phyloP scores from a whole-genome alignment of 2,797 vertebrate species.

The Smutsia temminckii region DNA sequence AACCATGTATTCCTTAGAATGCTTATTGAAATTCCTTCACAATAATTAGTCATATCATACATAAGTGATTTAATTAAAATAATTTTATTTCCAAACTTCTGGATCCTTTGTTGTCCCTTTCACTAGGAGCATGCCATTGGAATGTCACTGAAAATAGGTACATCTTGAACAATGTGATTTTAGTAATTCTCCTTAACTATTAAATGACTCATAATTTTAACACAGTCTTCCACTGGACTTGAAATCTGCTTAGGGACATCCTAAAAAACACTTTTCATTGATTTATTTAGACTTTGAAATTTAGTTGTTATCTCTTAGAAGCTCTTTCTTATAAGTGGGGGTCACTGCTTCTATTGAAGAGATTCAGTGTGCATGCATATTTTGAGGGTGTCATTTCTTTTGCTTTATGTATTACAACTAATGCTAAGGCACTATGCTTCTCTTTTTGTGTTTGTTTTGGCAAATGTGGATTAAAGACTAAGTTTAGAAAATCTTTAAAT shows the following conservation, averaged over 20 bases:
- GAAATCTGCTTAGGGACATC: neutral
- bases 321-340: neutral
- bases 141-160: conserved; percentile 48
- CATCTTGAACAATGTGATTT: conserved; percentile 46
- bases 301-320: neutral
- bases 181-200: conserved; percentile 48
- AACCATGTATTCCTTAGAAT: neutral
- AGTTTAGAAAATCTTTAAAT: neutral
- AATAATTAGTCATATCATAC: neutral
- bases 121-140: neutral
- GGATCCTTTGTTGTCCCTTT: neutral
- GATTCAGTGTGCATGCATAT: neutral
- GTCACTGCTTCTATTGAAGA: neutral
- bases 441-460: neutral
- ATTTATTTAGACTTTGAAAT: conserved; percentile 1
- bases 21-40: neutral
- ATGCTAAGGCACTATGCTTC: neutral
- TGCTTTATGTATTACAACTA: neutral
- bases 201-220: conserved; percentile 54
- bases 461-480: neutral
- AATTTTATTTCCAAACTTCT: conserved; percentile 33
- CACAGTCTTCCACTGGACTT: conserved; percentile 6
- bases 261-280: neutral
- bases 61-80: conserved; percentile 5
- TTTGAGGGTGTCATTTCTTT: neutral